These are phyloP conservation scores for Tachycineta bicolor DNA, from an alignment of 2,113 vertebrate genomes.

Conservation along the genomic window DNA sequence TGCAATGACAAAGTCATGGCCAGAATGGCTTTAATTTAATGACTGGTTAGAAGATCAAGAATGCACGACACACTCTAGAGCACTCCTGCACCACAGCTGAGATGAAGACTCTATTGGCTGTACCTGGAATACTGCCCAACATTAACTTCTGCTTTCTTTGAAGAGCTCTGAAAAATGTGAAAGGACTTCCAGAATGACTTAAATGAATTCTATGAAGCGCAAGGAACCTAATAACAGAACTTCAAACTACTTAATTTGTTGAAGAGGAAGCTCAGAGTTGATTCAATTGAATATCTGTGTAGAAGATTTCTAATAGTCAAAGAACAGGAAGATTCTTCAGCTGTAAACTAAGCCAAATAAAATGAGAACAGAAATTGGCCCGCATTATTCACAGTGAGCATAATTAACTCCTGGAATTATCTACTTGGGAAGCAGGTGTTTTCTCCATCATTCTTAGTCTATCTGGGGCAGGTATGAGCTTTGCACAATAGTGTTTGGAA, in stretches of 20 bases:
- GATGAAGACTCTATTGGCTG: not conserved
- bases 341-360: not conserved
- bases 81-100: not conserved
- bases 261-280: not conserved
- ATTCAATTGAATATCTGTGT: not conserved
- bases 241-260: not conserved
- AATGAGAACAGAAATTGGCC: not conserved
- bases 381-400: not conserved
- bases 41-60: not conserved
- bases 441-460: not conserved
- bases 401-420: slow-evolving; percentile 9
- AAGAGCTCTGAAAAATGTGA: not conserved
- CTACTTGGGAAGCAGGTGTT: not conserved
- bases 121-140: not conserved
- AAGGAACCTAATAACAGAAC: not conserved
- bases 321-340: not conserved
- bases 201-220: not conserved
- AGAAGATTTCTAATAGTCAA: not conserved
- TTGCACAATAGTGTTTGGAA: not conserved
- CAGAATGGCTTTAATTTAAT: not conserved
- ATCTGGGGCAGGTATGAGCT: not conserved
- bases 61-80: not conserved
- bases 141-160: not conserved
- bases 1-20: not conserved
- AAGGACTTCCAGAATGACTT: not conserved